phyloP scores from a whole-genome alignment of 2,797 vertebrate species.

The Microcaecilia unicolor region DNA sequence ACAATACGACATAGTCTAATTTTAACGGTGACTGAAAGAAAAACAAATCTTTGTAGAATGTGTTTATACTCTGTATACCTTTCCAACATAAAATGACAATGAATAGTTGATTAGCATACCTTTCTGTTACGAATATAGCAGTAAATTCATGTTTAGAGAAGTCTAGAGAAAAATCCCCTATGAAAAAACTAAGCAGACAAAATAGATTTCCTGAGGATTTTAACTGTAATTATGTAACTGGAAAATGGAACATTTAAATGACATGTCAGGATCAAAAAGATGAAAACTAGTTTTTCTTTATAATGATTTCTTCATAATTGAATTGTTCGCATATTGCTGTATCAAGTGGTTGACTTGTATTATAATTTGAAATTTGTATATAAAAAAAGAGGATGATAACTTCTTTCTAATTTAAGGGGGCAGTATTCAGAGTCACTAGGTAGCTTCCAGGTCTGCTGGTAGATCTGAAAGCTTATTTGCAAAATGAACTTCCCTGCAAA shows the following conservation, averaged over 20 bases:
- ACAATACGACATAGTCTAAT: too few relatives aligned
- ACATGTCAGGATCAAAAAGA: slow-evolving; percentile 34
- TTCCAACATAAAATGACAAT: slow-evolving; percentile 42
- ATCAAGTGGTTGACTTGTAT: too few relatives aligned
- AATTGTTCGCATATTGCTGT: too few relatives aligned
- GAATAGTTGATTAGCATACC: slow-evolving; percentile 50
- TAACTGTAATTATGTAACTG: slow-evolving; percentile 54
- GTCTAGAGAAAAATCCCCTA: slow-evolving; percentile 50
- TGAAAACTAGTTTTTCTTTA: too few relatives aligned
- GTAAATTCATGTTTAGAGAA: slow-evolving; percentile 57
- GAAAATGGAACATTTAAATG: slow-evolving; percentile 47
- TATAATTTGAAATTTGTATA: too few relatives aligned
- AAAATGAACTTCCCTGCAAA: too few relatives aligned
- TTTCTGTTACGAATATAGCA: slow-evolving; percentile 54
- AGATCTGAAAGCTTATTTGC: too few relatives aligned
- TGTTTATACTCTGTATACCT: slow-evolving; percentile 22
- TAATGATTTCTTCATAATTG: too few relatives aligned
- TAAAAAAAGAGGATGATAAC: slow-evolving; percentile 25
- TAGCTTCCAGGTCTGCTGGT: too few relatives aligned
- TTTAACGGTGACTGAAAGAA: too few relatives aligned
- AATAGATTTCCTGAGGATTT: slow-evolving; percentile 56
- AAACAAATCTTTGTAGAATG: too few relatives aligned
- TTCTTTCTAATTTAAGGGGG: too few relatives aligned
- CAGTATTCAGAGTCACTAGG: slow-evolving; percentile 12
- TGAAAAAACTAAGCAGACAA: slow-evolving; percentile 52